A percentile compares a stretch with the other conserved stretches of the same genome.
Conservation (phyloP, 2,113 vertebrate species). For the Apistogramma diplotaenia region DNA sequence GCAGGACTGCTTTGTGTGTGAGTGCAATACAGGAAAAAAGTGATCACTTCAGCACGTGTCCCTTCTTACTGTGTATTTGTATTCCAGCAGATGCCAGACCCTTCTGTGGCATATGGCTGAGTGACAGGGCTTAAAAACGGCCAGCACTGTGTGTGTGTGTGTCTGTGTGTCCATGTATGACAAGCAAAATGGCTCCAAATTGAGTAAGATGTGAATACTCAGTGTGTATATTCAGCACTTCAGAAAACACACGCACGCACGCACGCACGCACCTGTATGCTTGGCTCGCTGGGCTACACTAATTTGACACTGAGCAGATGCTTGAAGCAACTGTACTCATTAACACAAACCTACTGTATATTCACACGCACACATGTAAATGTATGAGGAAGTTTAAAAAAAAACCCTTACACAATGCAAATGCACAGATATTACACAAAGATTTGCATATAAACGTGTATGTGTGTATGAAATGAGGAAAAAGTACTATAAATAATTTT, state of each 20-base stretch:
- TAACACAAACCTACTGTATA: constrained; percentile 24
- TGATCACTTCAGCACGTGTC: constrained; percentile 18
- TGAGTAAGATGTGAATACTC: constrained; percentile 13
- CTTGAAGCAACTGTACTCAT: constrained; percentile 38
- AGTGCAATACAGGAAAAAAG: background rate
- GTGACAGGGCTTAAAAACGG: constrained; percentile 70
- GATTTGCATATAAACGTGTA: background rate
- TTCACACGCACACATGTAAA: background rate
- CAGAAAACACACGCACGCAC: background rate
- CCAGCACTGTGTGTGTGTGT: constrained; percentile 31
- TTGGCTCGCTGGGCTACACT: constrained; percentile 46
- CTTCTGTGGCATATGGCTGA: constrained; percentile 67
- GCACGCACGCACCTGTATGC: constrained; percentile 34
- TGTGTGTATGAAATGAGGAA: background rate
- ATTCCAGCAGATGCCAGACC: constrained; percentile 69
- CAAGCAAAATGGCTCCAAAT: constrained; percentile 18
- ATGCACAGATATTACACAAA: background rate
- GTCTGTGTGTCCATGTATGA: background rate
- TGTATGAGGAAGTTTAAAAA: background rate
- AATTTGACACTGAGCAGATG: constrained; percentile 64
- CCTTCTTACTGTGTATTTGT: constrained; percentile 29
- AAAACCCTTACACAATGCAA: background rate
- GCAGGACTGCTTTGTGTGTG: constrained; percentile 5
- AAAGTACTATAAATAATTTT: background rate
- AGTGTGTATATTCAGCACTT: constrained; percentile 20